These are phyloP conservation scores for Halcyon smyrnensis DNA, from an alignment of 2,797 vertebrate genomes.

Conservation along the genomic window DNA sequence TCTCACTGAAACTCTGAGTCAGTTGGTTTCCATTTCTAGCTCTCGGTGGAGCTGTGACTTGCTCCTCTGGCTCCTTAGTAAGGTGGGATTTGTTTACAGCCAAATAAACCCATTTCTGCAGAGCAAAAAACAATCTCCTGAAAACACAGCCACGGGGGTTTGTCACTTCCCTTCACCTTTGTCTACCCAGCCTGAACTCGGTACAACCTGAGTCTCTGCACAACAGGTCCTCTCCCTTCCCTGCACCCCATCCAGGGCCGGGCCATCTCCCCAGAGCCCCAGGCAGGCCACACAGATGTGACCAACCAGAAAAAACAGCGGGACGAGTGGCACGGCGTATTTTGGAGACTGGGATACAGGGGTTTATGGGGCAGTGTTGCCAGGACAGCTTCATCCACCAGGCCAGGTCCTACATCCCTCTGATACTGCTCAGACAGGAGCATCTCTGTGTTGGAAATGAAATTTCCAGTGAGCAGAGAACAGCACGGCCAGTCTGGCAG, in stretches of 20 bases:
- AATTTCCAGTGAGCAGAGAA: background rate
- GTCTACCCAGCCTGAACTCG: background rate
- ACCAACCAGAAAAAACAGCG: background rate
- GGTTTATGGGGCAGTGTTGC: background rate
- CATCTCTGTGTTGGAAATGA: background rate
- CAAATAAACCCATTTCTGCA: background rate
- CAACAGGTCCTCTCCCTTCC: background rate
- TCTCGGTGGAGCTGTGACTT: background rate
- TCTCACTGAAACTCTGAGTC: constrained; percentile 65
- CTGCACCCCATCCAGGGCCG: background rate
- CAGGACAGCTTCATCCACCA: background rate
- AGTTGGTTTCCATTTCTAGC: constrained; percentile 35
- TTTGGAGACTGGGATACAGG: background rate
- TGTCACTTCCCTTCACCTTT: background rate
- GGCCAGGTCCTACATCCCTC: background rate
- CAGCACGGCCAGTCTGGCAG: rapidly evolving
- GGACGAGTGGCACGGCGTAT: rapidly evolving
- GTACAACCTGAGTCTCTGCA: background rate
- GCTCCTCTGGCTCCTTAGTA: rapidly evolving
- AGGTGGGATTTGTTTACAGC: background rate
- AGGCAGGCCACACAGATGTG: rapidly evolving
- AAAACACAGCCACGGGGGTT: background rate
- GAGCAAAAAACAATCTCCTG: background rate
- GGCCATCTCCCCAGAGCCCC: rapidly evolving
- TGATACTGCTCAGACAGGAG: background rate